These are phyloP conservation scores for Drosophila erecta DNA, from an alignment of 1,140 invertebrate genomes.

Conservation along the genomic window DNA sequence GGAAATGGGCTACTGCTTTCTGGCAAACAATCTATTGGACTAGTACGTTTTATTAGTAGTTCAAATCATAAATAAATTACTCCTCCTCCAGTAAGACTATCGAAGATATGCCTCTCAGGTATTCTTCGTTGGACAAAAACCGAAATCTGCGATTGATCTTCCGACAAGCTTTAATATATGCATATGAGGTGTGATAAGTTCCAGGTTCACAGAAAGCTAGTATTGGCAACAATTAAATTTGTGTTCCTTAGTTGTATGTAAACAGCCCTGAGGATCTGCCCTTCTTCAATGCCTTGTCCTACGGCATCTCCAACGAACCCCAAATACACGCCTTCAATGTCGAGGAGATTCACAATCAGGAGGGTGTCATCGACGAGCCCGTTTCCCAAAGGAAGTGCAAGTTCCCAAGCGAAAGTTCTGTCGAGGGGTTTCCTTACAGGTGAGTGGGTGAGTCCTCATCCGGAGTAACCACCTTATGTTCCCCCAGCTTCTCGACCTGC, in stretches of 20 bases:
- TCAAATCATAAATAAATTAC: no score
- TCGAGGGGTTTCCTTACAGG: conserved; percentile 43
- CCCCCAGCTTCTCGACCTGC: conserved; percentile 61
- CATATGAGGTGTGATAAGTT: conserved; percentile 38
- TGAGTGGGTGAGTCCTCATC: not conserved
- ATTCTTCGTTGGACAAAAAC: conserved; percentile 46
- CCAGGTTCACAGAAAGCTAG: no score
- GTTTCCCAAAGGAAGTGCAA: conserved; percentile 61
- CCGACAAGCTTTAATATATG: conserved; percentile 19
- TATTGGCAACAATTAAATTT: no score
- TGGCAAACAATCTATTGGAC: conserved; percentile 70
- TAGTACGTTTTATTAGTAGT: conserved; percentile 52
- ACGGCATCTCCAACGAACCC: conserved; percentile 18
- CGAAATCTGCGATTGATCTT: conserved; percentile 41
- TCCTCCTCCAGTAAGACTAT: conserved; percentile 15
- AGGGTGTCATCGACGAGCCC: conserved; percentile 48
- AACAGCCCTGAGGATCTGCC: conserved; percentile 67
- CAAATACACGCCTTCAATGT: conserved; percentile 52
- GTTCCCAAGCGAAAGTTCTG: conserved; percentile 50
- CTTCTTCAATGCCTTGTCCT: conserved; percentile 59
- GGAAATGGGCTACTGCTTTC: conserved; percentile 75
- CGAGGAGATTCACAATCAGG: conserved; percentile 57
- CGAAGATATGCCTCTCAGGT: conserved; percentile 47
- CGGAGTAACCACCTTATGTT: no score
- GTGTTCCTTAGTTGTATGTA: conserved; percentile 38